Base-by-base conservation (phyloP, 1,140 invertebrate genomes). In the Leptinotarsa lineolata region DNA sequence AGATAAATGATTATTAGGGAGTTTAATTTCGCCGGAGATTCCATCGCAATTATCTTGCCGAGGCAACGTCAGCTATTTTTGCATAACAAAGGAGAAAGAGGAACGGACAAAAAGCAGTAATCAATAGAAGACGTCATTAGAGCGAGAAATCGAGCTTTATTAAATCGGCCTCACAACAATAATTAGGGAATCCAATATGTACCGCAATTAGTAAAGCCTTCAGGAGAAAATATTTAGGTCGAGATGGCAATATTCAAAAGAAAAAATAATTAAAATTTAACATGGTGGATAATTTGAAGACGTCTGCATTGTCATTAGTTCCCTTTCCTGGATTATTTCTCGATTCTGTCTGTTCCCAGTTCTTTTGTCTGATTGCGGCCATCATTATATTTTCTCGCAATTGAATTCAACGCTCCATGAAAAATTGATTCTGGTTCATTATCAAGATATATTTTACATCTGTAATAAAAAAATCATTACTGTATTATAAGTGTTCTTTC, bases 111-210 rank as follows among this genome's bases (percentile, higher is more conserved):
- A 39, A 39, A 39, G 30, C 30, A 39, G 68, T n/a, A 70, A 60
- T 70, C 68, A 70, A 70, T 70, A 44, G 54, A 70, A 70, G 68
- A 70, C 58, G 68, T 59, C 68, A 70, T 60, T 70, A 60, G 30
- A 70, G 39, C 58, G 16, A 44, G 48, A 70, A 70, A 70, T 70
- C 30, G 68, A 70, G 68, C 58, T 70, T 70, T 70, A 70, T 70
- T 58, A 60, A 70, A 70, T 44, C 22, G 54, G 48, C 22, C 68
- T 16, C 48, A 70, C 68, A 70, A 68, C 44, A 68, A 70, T 60
- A 70, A 70, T 70, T 60, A 70, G 68, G 58, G 48, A 60, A 70
- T 70, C 58, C 68, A 70, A 70, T 70, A 70, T 70, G 48, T 70
- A 70, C 68, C 68, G 68, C 68, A 70, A 70, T 70, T 70, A 70